Base-by-base conservation (phyloP, 1,140 invertebrate genomes). In the Teleogryllus occipitalis region DNA sequence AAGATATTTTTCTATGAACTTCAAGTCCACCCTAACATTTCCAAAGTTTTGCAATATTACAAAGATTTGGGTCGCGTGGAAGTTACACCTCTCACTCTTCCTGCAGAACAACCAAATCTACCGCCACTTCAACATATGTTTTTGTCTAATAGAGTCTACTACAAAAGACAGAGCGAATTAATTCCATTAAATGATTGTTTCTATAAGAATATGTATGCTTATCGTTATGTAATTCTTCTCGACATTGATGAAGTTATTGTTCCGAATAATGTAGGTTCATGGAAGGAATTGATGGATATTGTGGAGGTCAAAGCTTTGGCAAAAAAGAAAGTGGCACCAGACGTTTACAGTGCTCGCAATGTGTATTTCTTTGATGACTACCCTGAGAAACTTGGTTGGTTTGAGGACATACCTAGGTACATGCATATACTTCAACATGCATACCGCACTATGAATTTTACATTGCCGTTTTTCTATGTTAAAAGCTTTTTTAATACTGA, bases 111-210 rank as follows among this genome's bases (percentile, higher is more conserved):
- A 21, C 72, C 21, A 15, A 73, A 73, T 21, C 72, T 18, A 15
- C 72, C 72, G 4, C 72, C 21, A 15, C 72, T 73, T 6, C 72
- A 73, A 21, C 15, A 73, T 21, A 15, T 73, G 72, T 73, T 2
- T 39, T 39, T 39, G 27, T 2, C 27, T 39, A 39, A 5, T 2
- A 39, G 5, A 39, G 5, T 39, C 6, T 21, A 3, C 6, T 6
- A 21, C 2, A 73, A 21, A 18, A 15, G 72, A 18, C 72, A 15
- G 15, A 21, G 92, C 85, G 92, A 94, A 83, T 85, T 94, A 65
- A 87, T 93, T 79, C 89, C 92, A 0, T 94, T 94, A 83, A 94
- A 94, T 83, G 92, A 93, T 81, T 92, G 91, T 81, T 89, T 94
- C 76, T 93, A 94, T 83, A 73, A 6, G 6, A 73, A 73, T 21